Conservation (phyloP, 1,140 invertebrate species). For the Bombus polaris region DNA sequence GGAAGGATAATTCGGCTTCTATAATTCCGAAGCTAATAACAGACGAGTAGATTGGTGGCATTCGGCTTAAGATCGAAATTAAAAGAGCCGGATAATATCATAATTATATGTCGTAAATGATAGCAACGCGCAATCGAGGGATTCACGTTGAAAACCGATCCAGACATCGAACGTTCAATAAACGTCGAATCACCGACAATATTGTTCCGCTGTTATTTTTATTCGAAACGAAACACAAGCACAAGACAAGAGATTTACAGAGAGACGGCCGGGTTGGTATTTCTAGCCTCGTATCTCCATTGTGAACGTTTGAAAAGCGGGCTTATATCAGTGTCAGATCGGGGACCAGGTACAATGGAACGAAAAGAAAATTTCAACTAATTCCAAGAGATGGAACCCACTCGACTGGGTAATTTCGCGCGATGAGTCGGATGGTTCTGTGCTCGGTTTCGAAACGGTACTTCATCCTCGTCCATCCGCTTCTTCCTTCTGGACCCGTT, state of each 20-base stretch:
- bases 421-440: constrained; percentile 72
- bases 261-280: constrained; percentile 1
- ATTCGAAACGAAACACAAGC: constrained; percentile 37
- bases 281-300: constrained; percentile 30
- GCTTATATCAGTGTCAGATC: constrained; percentile 74
- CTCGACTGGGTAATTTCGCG: constrained; percentile 74
- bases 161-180: constrained; percentile 27
- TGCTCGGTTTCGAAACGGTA: constrained; percentile 54
- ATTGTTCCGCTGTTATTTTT: constrained; percentile 48
- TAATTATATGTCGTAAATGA: constrained; percentile 38
- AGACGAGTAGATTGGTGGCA: background rate
- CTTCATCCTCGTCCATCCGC: constrained; percentile 22
- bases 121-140: background rate
- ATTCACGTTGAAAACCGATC: constrained; percentile 16
- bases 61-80: constrained; percentile 36
- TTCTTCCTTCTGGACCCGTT: constrained; percentile 21
- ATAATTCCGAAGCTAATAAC: constrained; percentile 11
- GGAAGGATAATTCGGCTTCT: background rate
- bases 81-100: constrained; percentile 29
- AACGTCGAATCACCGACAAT: constrained; percentile 44
- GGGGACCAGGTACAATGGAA: constrained; percentile 62
- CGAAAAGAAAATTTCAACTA: constrained; percentile 72
- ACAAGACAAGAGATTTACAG: constrained; percentile 9
- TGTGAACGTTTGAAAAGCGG: constrained; percentile 36
- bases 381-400: constrained; percentile 69